Evolutionary conservation across 2,797 vertebrate species (phyloP), one percentile per base, ranked within the genome.

Genomic region (Sebastolobus alascanus): DNA sequence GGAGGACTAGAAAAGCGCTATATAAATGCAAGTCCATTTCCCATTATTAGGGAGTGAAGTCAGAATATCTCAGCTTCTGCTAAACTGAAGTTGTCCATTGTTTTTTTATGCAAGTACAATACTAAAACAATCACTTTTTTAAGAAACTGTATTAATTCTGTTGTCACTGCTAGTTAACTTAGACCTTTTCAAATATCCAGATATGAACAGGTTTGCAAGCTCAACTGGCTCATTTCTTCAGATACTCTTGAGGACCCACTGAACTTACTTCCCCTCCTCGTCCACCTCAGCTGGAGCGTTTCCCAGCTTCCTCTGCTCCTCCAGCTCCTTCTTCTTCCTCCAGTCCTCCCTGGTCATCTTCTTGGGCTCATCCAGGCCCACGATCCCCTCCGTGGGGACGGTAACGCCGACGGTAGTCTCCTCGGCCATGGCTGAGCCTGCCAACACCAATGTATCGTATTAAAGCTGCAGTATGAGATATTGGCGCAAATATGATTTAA

Each of bases 291-390:
- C 99, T 12, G 98, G 99, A 27, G 98, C 99, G 84, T 99, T 99
- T 86, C 98, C 99, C 50, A 99, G 90, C 81, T 99, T 99, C 55
- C 98, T 95, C 89, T 99, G 99, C 75, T 99, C 98, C 93, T 99
- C 99, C 29, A 99, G 80, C 78, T 99, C 99, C 79, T 99, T 99
- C 93, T 99, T 99, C 91, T 99, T 99, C 85, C 99, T 97, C 99
- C 99, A 99, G 79, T 99, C 99, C 89, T 99, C 98, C 69, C 98
- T 93, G 1, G 97, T 99, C 98, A 99, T 99, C 89, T 99, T 99
- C 88, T 99, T 99, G 37, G 98, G 99, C 31, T 99, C 98, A 85
- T 99, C 98, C 78, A 99, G 93, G 76, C 96, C 97, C 74, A 96
- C 90, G 55, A 97, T 94, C 10, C 97, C 97, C 70, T 96, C 97